A percentile compares a stretch with the other conserved stretches of the same genome.
phyloP scores from a whole-genome alignment of 2,888 invertebrate genomes.

The Leptopilina syphax region DNA sequence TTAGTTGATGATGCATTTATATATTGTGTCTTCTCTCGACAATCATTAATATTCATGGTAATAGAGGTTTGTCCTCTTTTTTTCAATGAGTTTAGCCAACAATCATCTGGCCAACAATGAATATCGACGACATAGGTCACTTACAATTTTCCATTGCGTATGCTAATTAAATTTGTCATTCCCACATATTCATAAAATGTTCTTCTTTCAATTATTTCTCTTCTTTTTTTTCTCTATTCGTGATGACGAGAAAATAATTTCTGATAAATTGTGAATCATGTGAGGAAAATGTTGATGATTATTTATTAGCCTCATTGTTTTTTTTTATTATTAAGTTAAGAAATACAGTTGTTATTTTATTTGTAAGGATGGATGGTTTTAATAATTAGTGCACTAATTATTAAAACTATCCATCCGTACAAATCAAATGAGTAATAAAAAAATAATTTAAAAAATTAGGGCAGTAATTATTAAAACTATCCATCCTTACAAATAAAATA shows the following conservation, averaged over 20 bases:
- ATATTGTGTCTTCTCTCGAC: background rate
- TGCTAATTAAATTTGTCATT: background rate
- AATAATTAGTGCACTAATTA: too few species aligned
- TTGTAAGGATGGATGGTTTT: too few species aligned
- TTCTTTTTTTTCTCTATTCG: too few species aligned
- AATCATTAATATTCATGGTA: constrained; percentile 14
- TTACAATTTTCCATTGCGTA: background rate
- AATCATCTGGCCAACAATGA: constrained; percentile 16
- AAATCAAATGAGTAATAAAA: too few species aligned
- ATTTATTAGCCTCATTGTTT: background rate
- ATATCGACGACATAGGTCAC: constrained; percentile 2
- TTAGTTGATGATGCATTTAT: constrained; percentile 5
- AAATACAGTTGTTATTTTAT: too few species aligned
- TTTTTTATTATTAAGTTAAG: too few species aligned
- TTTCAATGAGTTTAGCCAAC: constrained; percentile 15
- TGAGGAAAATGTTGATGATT: too few species aligned
- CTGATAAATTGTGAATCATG: background rate
- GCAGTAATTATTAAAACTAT: too few species aligned
- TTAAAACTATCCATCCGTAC: too few species aligned
- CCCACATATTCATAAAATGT: constrained; percentile 4
- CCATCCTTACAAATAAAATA: too few species aligned
- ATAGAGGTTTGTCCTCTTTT: constrained; percentile 23
- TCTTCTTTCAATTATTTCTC: background rate
- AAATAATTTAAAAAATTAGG: too few species aligned
- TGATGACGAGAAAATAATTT: too few species aligned